phyloP scores from a whole-genome alignment of 2,888 invertebrate species.

The Baccha elongata region DNA sequence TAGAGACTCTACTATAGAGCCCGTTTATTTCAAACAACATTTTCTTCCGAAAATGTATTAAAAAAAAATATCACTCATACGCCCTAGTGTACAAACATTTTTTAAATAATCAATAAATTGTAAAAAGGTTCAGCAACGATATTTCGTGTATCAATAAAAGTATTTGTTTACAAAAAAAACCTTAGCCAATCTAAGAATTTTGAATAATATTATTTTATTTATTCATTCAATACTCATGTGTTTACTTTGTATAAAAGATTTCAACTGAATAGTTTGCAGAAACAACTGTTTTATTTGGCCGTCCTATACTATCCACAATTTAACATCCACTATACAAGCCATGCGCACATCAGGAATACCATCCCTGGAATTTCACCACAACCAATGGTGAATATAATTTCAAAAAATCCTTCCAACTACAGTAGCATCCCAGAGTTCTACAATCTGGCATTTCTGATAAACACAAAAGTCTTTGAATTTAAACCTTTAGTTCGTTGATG shows the following conservation, averaged over 20 bases:
- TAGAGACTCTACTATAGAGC: too few species aligned
- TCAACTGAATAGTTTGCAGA: neutral
- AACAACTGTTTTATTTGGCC: neutral
- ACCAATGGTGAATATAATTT: constrained; percentile 29
- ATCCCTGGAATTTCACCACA: constrained; percentile 35
- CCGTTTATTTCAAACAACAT: too few species aligned
- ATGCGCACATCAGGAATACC: constrained; percentile 22
- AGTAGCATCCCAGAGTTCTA: constrained; percentile 45
- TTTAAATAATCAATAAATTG: too few species aligned
- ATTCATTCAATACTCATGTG: too few species aligned
- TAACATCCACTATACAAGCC: constrained; percentile 29
- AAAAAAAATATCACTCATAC: constrained; percentile 3
- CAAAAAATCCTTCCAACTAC: constrained; percentile 43
- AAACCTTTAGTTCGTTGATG: constrained; percentile 69
- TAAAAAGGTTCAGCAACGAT: too few species aligned
- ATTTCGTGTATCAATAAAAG: too few species aligned
- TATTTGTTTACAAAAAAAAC: too few species aligned
- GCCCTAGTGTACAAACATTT: neutral
- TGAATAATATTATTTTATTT: too few species aligned
- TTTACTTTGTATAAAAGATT: neutral
- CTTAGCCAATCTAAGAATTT: too few species aligned
- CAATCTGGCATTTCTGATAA: constrained; percentile 44
- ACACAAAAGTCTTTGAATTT: constrained; percentile 61
- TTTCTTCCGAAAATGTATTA: too few species aligned
- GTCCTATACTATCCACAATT: constrained; percentile 7